Conservation (phyloP, 2,888 invertebrate species). For the Volucella inflata region DNA sequence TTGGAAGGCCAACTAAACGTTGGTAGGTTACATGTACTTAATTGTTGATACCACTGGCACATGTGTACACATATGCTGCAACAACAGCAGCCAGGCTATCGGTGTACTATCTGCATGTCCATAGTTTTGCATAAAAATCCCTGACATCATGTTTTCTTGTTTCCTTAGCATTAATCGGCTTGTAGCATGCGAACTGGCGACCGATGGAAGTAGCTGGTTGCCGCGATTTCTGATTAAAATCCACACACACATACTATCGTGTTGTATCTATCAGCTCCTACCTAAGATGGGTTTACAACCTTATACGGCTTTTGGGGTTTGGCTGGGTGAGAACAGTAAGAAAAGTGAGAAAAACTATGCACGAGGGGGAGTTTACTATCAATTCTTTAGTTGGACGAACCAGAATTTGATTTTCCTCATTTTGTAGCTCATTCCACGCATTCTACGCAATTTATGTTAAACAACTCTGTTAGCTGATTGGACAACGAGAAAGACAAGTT, state of each 20-base stretch:
- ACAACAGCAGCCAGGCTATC: slow-evolving; percentile 67
- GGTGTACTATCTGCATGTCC: slow-evolving; percentile 71
- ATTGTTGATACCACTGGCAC: slow-evolving; percentile 74
- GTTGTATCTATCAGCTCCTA: neutral
- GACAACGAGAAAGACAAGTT: slow-evolving; percentile 61
- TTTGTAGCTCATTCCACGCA: slow-evolving; percentile 18
- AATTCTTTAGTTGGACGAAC: slow-evolving; percentile 7
- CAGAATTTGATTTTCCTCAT: slow-evolving; percentile 52
- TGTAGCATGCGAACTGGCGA: slow-evolving; percentile 70
- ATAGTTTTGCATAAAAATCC: slow-evolving; percentile 76
- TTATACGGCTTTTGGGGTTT: neutral
- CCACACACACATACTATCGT: slow-evolving; percentile 22
- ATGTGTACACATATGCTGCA: slow-evolving; percentile 72
- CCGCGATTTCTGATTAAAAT: slow-evolving; percentile 59
- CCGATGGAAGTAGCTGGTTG: slow-evolving; percentile 55
- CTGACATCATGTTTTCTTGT: slow-evolving; percentile 75
- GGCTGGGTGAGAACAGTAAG: slow-evolving; percentile 13
- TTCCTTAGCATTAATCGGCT: slow-evolving; percentile 71
- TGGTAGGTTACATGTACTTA: slow-evolving; percentile 72
- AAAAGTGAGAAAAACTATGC: slow-evolving; percentile 6
- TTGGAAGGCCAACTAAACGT: slow-evolving; percentile 56
- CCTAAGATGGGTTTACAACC: neutral
- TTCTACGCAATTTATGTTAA: slow-evolving; percentile 18
- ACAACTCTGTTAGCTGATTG: slow-evolving; percentile 62
- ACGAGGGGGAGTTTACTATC: slow-evolving; percentile 38